Base-by-base conservation (phyloP, 2,113 vertebrate genomes). In the Sylvilagus bachmani region DNA sequence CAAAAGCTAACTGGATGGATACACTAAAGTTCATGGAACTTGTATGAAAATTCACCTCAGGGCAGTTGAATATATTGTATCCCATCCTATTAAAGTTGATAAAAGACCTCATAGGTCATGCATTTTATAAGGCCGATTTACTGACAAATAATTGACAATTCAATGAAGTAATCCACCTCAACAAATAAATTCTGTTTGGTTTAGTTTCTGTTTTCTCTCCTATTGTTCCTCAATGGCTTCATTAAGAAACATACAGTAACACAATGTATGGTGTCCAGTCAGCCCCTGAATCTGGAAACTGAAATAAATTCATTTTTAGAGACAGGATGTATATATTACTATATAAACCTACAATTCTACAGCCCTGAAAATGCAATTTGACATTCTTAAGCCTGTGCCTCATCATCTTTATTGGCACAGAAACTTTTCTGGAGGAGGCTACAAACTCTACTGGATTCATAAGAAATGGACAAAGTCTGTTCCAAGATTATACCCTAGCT, bases 21-120 rank as follows among this genome's bases (percentile, higher is more conserved):
- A 95, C 85, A n/a, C 74, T 93, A 33, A 73, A 36, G 90, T 94
- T 97, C 94, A 93, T 91, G 79, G 82, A 77, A 81, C 66, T 21
- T 98, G 93, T 97, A 86, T 96, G 93, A 98, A 96, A 98, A 96
- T 97, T 96, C 80, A 96, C 97, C 33, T 61, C 64, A 67, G 94
- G 83, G 83, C 51, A 97, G 97, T 27, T 94, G 90, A 70, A 89
- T 95, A 91, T 53, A 93, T 88, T 71, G 97, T 96, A 93, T 93
- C 77, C 97, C 61, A 71, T 97, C 77, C 89, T 94, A 33, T 64
- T 67, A 49, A 86, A 90, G 44, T 82, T 96, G 44, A 73, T 25
- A 89, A 96, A 92, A 96, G 94, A 93, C 67, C 89, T 96, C 96
- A 86, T 90, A 87, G 38, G 89, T 64, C 6, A 95, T 91, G 79